Evolutionary conservation across 2,113 vertebrate genomes (phyloP).

Genomic region (Hylia prasina): DNA sequence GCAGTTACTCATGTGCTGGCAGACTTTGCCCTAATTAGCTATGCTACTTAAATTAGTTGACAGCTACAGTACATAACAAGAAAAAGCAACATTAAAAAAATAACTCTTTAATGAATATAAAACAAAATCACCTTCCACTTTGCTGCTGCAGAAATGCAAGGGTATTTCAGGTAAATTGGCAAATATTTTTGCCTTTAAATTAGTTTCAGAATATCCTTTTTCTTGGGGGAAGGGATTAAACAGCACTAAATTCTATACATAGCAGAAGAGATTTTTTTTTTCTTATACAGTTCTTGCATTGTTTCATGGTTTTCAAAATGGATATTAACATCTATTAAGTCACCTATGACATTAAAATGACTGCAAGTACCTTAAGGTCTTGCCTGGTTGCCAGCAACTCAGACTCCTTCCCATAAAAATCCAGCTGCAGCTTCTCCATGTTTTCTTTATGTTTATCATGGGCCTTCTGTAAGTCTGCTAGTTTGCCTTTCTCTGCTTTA

Average conservation of each 20-base stretch:
- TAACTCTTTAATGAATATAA: not conserved
- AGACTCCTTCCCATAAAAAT: constrained; percentile 92
- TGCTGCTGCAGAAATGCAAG: not conserved
- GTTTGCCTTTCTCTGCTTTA: constrained; percentile 74
- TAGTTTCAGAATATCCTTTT: not conserved
- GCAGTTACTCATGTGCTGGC: not conserved
- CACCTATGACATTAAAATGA: not conserved
- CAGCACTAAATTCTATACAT: not conserved
- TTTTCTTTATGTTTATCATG: constrained; percentile 76
- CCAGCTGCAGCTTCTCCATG: constrained; percentile 83
- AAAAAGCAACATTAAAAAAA: not conserved
- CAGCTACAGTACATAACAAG: not conserved
- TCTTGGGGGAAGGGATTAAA: not conserved
- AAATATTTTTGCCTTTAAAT: not conserved
- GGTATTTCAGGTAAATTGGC: not conserved
- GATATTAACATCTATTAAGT: not conserved
- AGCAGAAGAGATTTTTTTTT: not conserved
- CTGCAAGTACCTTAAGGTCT: constrained; percentile 85
- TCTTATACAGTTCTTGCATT: not conserved
- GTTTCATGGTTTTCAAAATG: not conserved
- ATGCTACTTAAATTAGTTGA: not conserved
- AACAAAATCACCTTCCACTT: not conserved
- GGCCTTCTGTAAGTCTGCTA: constrained; percentile 74
- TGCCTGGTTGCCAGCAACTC: constrained; percentile 89
- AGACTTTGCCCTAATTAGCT: not conserved